A percentile compares a stretch with the other conserved stretches of the same genome.
These are phyloP conservation scores for Varanus komodoensis DNA, from an alignment of 2,113 vertebrate species.

Conservation along the genomic window DNA sequence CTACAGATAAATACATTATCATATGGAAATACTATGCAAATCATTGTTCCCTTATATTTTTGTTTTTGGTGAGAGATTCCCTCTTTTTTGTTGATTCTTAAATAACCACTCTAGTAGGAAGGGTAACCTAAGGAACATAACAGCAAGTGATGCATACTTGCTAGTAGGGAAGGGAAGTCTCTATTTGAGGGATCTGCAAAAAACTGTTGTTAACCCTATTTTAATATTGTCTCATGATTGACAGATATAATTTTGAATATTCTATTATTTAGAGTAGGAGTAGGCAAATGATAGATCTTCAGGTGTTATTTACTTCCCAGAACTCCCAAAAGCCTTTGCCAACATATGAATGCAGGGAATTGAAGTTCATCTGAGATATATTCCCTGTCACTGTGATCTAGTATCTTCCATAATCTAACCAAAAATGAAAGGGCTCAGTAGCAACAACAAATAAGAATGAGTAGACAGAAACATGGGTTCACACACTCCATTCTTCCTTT, in stretches of 20 bases:
- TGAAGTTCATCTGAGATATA: too few relatives aligned
- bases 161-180: not conserved
- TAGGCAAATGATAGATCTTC: too few relatives aligned
- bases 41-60: too few relatives aligned
- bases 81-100: too few relatives aligned
- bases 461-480: not conserved
- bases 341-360: too few relatives aligned
- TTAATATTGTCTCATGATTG: not conserved
- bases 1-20: too few relatives aligned
- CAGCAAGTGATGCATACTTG: not conserved
- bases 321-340: too few relatives aligned
- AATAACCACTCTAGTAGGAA: too few relatives aligned
- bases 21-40: too few relatives aligned
- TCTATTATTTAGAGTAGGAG: not conserved
- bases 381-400: not conserved
- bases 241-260: not conserved
- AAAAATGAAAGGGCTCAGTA: not conserved
- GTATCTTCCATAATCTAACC: not conserved
- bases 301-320: too few relatives aligned
- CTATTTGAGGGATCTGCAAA: not conserved
- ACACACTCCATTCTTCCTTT: not conserved
- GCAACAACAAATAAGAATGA: not conserved
- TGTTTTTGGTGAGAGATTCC: too few relatives aligned
- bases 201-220: not conserved
- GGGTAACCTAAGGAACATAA: not conserved